Evolutionary conservation across 2,888 invertebrate species (phyloP), one percentile per base, ranked within the genome.

Genomic region (Pinctada fucata): DNA sequence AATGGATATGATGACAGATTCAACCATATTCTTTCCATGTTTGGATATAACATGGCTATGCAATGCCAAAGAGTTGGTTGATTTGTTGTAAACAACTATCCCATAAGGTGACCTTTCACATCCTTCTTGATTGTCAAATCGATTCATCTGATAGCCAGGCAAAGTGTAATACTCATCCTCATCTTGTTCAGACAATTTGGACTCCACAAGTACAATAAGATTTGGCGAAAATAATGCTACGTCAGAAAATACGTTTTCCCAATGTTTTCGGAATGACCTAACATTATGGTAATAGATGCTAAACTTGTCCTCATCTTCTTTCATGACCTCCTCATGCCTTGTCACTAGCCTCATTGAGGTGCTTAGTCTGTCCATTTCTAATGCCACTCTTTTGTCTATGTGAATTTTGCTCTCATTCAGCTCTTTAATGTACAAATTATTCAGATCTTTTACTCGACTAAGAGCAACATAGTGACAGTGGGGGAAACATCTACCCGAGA

Each of bases 381-480:
- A 58, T 58, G 6, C 58, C 13, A 58, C 13, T 58, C 58, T 10
- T 58, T 58, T 58, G 8, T 10, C 13, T 13, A 10, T 58, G 58
- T 13, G 13, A 6, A 81, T 82, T 52, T 84, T 81, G n/a, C 5
- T 10, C 3, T 47, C 48, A 73, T 81, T 82, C 48, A 83, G 72
- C 52, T 81, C 66, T 45, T 51, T 47, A 47, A 84, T 81, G 64
- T 78, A 58, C 16, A 83, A 67, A 4, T 70, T 72, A 6, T 73
- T 65, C 52, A 84, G 31, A 45, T 49, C 80, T 31, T 70, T 75
- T 0, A 83, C 80, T 51, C 83, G 76, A 64, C 84, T 82, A 8
- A 82, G 58, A 10, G 76, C 83, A 72, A 82, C 81, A 82, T 85
- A 85, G 75, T 85, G 84, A 45, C 82, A 78, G 66, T 84, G 85